Percentiles rank a stretch among this genome's conserved stretches.
Conservation (phyloP, 2,888 invertebrate species). For the Tromatobia lineatoria region DNA sequence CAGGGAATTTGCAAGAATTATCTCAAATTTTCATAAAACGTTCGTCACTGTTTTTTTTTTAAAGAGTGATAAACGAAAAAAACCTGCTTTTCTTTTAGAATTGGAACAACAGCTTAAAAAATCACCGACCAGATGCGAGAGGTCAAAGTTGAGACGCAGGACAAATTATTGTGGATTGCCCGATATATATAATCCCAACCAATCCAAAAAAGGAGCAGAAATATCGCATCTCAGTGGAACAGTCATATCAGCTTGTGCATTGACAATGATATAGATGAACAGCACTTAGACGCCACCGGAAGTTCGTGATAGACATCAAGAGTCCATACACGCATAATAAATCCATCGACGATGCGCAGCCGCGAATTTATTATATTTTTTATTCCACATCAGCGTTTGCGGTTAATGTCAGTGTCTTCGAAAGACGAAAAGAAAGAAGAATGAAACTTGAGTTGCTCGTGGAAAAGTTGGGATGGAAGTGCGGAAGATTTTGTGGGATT, state of each 20-base stretch:
- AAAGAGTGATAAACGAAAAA: too few species aligned
- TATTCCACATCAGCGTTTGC: not conserved
- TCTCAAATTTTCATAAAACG: too few species aligned
- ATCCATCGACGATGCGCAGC: not conserved
- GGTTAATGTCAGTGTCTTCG: not conserved
- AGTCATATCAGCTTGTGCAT: slow-evolving; percentile 20
- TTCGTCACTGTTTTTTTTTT: too few species aligned
- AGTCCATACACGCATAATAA: slow-evolving; percentile 48
- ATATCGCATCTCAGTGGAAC: not conserved
- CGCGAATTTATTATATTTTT: slow-evolving; percentile 39
- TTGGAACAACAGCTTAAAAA: too few species aligned
- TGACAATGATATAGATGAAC: slow-evolving; percentile 56
- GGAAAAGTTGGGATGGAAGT: not conserved
- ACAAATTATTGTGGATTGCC: not conserved
- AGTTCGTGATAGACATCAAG: slow-evolving; percentile 45
- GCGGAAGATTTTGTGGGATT: slow-evolving; percentile 20
- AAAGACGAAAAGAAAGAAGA: not conserved
- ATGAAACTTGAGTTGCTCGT: not conserved
- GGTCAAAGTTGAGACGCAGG: too few species aligned
- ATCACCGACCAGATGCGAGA: too few species aligned
- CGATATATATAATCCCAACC: too few species aligned
- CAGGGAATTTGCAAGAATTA: too few species aligned
- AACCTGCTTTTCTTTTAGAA: too few species aligned
- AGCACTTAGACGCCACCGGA: slow-evolving; percentile 54
- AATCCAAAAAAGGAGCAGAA: not conserved